Evolutionary conservation across 1,140 invertebrate species (phyloP).

Genomic region (Cephus cinctus): DNA sequence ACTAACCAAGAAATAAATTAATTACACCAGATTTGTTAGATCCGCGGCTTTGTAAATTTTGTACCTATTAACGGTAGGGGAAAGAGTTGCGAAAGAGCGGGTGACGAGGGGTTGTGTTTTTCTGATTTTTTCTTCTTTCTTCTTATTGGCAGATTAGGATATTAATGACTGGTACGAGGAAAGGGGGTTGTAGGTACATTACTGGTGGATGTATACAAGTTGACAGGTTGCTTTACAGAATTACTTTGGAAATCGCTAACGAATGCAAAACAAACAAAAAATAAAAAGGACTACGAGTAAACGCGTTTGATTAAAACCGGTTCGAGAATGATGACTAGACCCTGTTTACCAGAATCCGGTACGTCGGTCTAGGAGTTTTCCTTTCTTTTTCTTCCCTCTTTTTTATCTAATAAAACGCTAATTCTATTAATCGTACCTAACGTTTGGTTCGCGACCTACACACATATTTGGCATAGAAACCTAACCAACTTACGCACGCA

Average conservation of each 20-base stretch:
- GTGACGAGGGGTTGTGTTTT: no score
- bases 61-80: no score
- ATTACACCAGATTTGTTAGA: slow-evolving; percentile 32
- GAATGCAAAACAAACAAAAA: not conserved
- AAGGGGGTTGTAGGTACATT: no score
- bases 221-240: no score
- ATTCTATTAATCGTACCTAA: slow-evolving; percentile 27
- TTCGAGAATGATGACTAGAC: slow-evolving; percentile 36
- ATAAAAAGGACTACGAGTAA: slow-evolving; percentile 1
- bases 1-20: slow-evolving; percentile 33
- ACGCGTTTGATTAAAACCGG: slow-evolving; percentile 17
- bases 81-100: no score
- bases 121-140: no score
- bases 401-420: not conserved
- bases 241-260: not conserved
- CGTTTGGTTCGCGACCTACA: slow-evolving; percentile 41
- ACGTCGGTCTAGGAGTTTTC: slow-evolving; percentile 20
- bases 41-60: no score
- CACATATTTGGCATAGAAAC: slow-evolving; percentile 54
- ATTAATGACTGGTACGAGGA: no score
- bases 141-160: no score
- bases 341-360: slow-evolving; percentile 34
- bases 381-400: not conserved
- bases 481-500: slow-evolving; percentile 40
- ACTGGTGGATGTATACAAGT: no score